Evolutionary conservation across 2,113 vertebrate species (phyloP), one percentile per base, ranked within the genome.

Genomic region (Pseudopodoces humilis): DNA sequence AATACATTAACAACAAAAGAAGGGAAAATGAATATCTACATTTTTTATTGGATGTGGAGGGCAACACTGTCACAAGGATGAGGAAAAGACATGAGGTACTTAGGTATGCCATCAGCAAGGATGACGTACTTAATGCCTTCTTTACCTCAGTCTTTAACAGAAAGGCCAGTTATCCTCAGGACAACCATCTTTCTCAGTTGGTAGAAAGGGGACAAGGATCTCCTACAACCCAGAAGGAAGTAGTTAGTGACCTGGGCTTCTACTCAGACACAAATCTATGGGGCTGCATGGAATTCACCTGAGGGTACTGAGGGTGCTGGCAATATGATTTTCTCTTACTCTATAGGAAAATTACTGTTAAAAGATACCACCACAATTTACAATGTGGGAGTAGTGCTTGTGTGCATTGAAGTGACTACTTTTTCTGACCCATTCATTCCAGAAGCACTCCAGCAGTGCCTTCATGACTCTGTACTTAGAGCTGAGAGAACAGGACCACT

Each of bases 241-340:
- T 15, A 49, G 16, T 41, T 31, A 30, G 30, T 43, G 13, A 35
- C 20, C 30, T 47, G 27, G 8, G 67, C 27, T 21, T 63, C 31
- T 22, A 49, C 50, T 35, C 31, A 35, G 67, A 43, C 13, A 56
- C 14, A 56, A 35, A 30, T 31, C 50, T 64, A 6, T 49, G 17
- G 20, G 14, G 24, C n/a, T 25, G 5, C n/a, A 31, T 49, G 58
- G 49, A 35, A 64, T 64, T 80, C 35, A 64, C 41, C 24, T 71
- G 35, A 21, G 16, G 24, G 13, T 43, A 31, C 21, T 35, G 17
- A 80, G 12, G 25, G 9, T 0, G 0, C 13, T 80, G 35, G 13
- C 20, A 55, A 39, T 35, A 65, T 47, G 16, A 46, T 50, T 83
- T 70, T 68, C 30, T 52, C 14, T 70, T 53, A 10, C 4, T 83